Evolutionary conservation across 2,888 invertebrate species (phyloP).

Genomic region (Ryuthela nishihirai): DNA sequence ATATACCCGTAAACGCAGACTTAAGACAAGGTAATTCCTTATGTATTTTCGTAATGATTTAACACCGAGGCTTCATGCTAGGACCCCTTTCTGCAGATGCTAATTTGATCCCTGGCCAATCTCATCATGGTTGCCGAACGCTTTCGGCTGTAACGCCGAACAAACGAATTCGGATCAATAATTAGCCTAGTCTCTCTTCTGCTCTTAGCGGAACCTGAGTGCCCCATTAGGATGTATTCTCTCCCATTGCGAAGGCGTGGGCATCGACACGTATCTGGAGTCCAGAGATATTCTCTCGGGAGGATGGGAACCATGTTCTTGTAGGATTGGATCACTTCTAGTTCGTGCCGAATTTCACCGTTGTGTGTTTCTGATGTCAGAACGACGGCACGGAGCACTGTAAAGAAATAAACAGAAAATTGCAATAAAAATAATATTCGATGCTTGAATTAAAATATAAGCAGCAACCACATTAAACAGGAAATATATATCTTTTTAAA

Average conservation of each 20-base stretch:
- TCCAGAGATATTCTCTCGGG: slow-evolving; percentile 44
- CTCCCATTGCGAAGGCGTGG: slow-evolving; percentile 40
- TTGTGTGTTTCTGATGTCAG: slow-evolving; percentile 36
- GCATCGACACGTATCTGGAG: slow-evolving; percentile 39
- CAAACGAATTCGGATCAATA: slow-evolving; percentile 41
- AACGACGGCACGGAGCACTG: slow-evolving; percentile 38
- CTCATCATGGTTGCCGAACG: slow-evolving; percentile 13
- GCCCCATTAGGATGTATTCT: slow-evolving; percentile 44
- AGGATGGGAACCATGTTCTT: slow-evolving; percentile 45
- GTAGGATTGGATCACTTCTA: slow-evolving; percentile 44
- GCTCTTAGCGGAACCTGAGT: slow-evolving; percentile 28
- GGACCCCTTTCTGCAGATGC: slow-evolving; percentile 9
- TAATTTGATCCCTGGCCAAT: slow-evolving; percentile 10
- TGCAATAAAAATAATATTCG: too few species aligned
- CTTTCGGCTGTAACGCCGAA: slow-evolving; percentile 36
- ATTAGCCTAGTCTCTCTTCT: slow-evolving; percentile 43
- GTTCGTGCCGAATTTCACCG: slow-evolving; percentile 42
- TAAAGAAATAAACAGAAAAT: neutral
- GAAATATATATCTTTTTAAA: too few species aligned
- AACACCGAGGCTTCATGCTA: too few species aligned
- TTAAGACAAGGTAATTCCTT: too few species aligned
- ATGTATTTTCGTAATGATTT: too few species aligned
- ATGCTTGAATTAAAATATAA: too few species aligned
- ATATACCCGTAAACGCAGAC: too few species aligned
- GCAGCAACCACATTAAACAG: too few species aligned